Evolutionary conservation across 2,113 vertebrate genomes (phyloP), one percentile per base, ranked within the genome.

Genomic region (Dendrocopos noguchii): DNA sequence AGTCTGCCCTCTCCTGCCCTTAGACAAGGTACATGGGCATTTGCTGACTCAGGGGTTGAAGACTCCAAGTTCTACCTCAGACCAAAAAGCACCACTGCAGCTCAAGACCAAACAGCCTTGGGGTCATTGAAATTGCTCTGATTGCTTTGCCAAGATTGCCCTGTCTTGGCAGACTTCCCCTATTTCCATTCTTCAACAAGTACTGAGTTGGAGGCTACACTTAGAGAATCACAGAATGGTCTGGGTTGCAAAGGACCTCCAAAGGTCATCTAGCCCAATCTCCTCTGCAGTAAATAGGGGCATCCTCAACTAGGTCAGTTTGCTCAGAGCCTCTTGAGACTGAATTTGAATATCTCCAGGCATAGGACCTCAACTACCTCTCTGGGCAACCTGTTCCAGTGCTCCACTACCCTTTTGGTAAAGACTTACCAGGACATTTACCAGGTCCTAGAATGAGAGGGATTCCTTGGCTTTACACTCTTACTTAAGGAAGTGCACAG

Each of bases 31-130:
- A 73, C 18, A 68, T 2, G 17, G 12, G 15, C 0, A 6, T 5
- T 65, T 0, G 0, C 18, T 71, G 27, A 57, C 14, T 7, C 10
- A 14, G 18, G 76, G 2, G 10, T 8, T 15, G 11, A 5, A 90
- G n/a, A 24, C 15, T 57, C 70, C 7, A 0, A 83, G 11, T 13
- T 80, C 47, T 20, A 27, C 14, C 46, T 76, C n/a, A 52, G 64
- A 70, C 2, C 63, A 31, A 36, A 90, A 79, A 56, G 6, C 29
- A 56, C 1, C 28, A 56, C 52, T 47, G 56, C 28, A 82, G 46
- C 4, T 36, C 79, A 36, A 70, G 68, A 68, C 21, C 7, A 27
- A 84, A 56, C 2, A 44, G 29, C 5, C 27, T 24, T 18, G 39
- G 25, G 20, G 18, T 21, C 67, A 91, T 3, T 29, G 55, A 71